A percentile compares a stretch with the other conserved stretches of the same genome.
Evolutionary conservation across 2,113 vertebrate species (phyloP).

Genomic region (Chaetops frenatus): DNA sequence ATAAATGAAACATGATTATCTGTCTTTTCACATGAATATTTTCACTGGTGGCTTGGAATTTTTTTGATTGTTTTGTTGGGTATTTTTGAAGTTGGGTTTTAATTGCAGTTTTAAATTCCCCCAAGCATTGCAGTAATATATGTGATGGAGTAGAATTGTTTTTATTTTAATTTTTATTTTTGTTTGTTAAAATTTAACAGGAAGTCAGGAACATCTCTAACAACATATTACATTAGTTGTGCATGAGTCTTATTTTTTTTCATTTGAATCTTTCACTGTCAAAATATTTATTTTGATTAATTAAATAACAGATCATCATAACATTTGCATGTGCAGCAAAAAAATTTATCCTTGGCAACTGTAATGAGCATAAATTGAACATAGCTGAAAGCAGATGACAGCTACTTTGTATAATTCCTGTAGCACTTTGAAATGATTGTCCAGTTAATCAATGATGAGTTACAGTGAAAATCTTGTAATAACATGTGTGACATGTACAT

Average conservation of each 20-base stretch:
- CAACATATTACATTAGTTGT: neutral
- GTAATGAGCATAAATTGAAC: neutral
- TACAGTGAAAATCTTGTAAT: neutral
- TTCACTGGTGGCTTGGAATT: neutral
- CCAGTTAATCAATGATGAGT: conserved; percentile 24
- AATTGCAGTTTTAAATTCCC: neutral
- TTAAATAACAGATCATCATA: neutral
- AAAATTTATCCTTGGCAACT: conserved; percentile 15
- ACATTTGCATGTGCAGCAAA: neutral
- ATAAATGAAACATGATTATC: neutral
- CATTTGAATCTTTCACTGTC: neutral
- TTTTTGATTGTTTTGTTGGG: rapidly evolving
- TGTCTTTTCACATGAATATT: neutral
- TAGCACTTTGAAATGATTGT: neutral
- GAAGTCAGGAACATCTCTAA: neutral
- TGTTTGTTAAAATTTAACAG: neutral
- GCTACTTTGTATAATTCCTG: neutral
- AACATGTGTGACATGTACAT: neutral
- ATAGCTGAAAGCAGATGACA: neutral
- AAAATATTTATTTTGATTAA: conserved; percentile 12
- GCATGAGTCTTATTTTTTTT: neutral
- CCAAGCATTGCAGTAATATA: neutral
- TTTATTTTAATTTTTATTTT: neutral
- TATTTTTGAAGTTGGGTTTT: neutral
- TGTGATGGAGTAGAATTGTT: rapidly evolving